Percentiles rank a stretch among this genome's conserved stretches.
These are phyloP conservation scores for Erythrocercus mccallii DNA, from an alignment of 2,113 vertebrate species.

Conservation along the genomic window DNA sequence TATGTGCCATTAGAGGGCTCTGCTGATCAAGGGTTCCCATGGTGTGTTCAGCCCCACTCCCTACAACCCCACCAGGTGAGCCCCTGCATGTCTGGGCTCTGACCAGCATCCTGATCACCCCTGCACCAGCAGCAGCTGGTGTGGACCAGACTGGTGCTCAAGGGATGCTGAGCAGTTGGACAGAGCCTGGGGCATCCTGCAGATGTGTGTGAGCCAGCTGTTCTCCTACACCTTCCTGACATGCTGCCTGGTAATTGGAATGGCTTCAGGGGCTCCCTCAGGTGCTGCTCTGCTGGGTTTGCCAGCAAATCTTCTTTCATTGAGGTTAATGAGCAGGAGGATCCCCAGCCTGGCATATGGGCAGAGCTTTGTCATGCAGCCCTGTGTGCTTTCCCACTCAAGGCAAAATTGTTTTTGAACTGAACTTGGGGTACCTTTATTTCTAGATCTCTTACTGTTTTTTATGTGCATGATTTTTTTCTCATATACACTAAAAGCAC, in stretches of 20 bases:
- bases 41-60: fast-evolving
- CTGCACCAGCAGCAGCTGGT: not conserved
- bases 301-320: not conserved
- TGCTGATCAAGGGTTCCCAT: not conserved
- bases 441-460: not conserved
- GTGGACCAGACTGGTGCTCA: not conserved
- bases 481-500: not conserved
- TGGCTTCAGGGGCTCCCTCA: not conserved
- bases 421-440: not conserved
- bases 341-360: fast-evolving
- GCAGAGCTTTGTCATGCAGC: not conserved
- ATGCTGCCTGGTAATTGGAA: not conserved
- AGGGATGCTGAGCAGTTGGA: not conserved
- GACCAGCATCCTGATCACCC: not conserved
- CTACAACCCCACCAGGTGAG: not conserved
- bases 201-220: not conserved
- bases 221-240: not conserved
- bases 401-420: not conserved
- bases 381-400: not conserved
- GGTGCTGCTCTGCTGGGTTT: not conserved
- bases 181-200: not conserved
- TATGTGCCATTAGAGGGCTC: not conserved
- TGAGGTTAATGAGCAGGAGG: not conserved
- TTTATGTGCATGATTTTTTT: not conserved
- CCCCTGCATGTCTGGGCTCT: not conserved